Conservation (phyloP, 2,888 invertebrate species). For the Hedychridium roseum region DNA sequence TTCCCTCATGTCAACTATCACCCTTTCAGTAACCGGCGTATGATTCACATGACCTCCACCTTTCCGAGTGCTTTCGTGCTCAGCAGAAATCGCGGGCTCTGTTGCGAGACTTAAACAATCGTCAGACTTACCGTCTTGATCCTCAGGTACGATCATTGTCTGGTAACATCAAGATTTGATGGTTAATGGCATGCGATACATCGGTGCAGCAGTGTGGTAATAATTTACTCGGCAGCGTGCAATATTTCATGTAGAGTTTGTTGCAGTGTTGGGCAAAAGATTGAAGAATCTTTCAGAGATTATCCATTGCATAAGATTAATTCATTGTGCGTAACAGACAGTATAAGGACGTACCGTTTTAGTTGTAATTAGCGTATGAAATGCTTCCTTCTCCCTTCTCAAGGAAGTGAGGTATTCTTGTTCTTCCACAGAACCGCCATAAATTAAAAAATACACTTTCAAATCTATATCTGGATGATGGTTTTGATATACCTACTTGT, state of each 20-base stretch:
- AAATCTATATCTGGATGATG: constrained; percentile 64
- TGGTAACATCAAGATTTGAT: too few species aligned
- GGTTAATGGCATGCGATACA: too few species aligned
- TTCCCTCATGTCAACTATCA: constrained; percentile 97
- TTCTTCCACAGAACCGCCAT: constrained; percentile 94
- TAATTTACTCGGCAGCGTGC: too few species aligned
- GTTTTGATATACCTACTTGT: constrained; percentile 72
- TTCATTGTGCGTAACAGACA: constrained; percentile 1
- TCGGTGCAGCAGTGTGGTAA: too few species aligned
- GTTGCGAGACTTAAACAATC: constrained; percentile 65
- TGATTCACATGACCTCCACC: constrained; percentile 65
- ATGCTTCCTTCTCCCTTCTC: constrained; percentile 91
- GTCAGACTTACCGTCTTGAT: constrained; percentile 86
- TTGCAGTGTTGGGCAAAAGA: too few species aligned
- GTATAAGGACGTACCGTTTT: constrained; percentile 76
- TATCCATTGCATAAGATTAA: neutral
- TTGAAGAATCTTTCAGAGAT: too few species aligned
- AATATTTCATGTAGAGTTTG: too few species aligned
- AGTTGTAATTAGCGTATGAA: constrained; percentile 89
- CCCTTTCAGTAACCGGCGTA: constrained; percentile 49
- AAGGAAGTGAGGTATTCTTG: constrained; percentile 93
- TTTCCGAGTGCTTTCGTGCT: constrained; percentile 72
- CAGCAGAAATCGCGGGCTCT: constrained; percentile 36
- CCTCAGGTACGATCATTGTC: constrained; percentile 87
- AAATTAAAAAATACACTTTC: constrained; percentile 89